phyloP scores from a whole-genome alignment of 2,113 vertebrate genomes.

The Python bivittatus region DNA sequence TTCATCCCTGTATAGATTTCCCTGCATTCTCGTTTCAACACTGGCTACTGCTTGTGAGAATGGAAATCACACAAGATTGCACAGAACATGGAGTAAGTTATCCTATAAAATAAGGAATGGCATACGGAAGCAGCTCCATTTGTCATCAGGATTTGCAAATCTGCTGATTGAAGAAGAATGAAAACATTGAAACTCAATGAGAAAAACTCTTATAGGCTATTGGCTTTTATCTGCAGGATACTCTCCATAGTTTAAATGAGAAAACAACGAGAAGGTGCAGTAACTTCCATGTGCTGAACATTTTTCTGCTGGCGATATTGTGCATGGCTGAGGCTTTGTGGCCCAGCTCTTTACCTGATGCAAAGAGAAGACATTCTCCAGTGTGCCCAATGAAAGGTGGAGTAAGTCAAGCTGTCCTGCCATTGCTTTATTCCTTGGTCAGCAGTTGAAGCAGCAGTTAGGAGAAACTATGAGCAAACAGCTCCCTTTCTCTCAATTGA shows the following conservation, averaged over 20 bases:
- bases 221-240: not conserved
- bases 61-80: too few relatives aligned
- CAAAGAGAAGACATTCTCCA: not conserved
- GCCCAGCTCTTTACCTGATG: not conserved
- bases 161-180: too few relatives aligned
- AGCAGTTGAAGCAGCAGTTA: slow-evolving; percentile 25
- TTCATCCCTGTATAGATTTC: too few relatives aligned
- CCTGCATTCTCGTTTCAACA: too few relatives aligned
- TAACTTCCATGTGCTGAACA: not conserved
- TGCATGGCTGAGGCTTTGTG: not conserved
- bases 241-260: not conserved
- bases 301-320: not conserved
- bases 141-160: not conserved
- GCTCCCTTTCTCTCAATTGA: not conserved
- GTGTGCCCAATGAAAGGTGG: slow-evolving; percentile 1
- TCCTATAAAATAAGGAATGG: not conserved
- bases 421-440: not conserved
- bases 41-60: too few relatives aligned
- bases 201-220: not conserved
- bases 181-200: not conserved
- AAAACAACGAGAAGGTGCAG: not conserved
- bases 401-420: slow-evolving; percentile 6
- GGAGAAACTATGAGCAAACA: slow-evolving; percentile 3
- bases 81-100: not conserved
- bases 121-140: not conserved